Base-by-base conservation (phyloP, 2,888 invertebrate genomes). In the Silvanus unidentatus region DNA sequence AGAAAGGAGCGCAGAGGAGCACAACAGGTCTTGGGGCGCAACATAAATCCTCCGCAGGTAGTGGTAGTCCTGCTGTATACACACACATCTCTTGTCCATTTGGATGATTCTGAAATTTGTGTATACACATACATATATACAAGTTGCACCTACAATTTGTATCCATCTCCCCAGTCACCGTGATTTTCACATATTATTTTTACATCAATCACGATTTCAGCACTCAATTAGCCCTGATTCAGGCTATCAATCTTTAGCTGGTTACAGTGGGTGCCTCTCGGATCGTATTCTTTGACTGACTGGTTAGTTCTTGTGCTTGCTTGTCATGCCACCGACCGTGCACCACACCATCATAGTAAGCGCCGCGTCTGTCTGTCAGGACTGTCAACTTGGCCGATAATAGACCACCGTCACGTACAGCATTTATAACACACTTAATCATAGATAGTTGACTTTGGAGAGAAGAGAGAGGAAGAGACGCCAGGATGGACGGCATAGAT, bases 111-210 rank as follows among this genome's bases (percentile, higher is more conserved):
- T 3, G 32, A 32, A 32, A 12, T 12, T 10, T 12, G 13, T 4
- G 11, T 12, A 32, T 9, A 12, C 11, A 32, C 13, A 12, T 5
- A 32, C 13, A 32, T 28, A 43, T 9, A 32, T 3, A 32, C 3
- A n/a, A n/a, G 32, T 5, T 60, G 50, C 47, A 35, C 52, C 51
- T 51, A 54, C 56, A 56, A 58, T 58, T 60, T 57, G 57, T 66
- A 15, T 37, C 37, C 22, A 60, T 56, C n/a, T n/a, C n/a, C n/a
- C 60, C 61, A 66, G 66, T 68, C 66, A 66, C 63, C 66, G 60
- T 68, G 69, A 69, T 69, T 69, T 68, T 69, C 69, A 68, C 67
- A 67, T 68, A 69, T 68, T 68, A 69, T 68, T 68, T 68, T 66
- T 64, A 67, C 66, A 69, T 69, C 68, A 68, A 69, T 69, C 69